These are phyloP conservation scores for Meriones unguiculatus DNA, from an alignment of 2,113 vertebrate species.

Conservation along the genomic window DNA sequence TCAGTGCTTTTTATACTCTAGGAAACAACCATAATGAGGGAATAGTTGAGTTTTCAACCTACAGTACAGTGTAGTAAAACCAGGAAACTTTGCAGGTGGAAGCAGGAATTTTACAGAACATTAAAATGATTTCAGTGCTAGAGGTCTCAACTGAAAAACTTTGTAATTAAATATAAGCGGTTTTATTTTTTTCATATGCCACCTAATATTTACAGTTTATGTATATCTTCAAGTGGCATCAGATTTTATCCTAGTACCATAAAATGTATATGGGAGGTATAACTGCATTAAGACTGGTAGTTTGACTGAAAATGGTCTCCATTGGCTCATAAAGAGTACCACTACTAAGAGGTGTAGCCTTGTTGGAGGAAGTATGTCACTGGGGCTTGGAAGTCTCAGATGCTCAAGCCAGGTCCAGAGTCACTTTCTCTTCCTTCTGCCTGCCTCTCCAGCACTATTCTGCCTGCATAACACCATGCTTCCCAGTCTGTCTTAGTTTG, in stretches of 20 bases:
- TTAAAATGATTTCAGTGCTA: slow-evolving; percentile 44
- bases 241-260: slow-evolving; percentile 1
- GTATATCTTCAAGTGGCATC: background rate
- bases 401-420: background rate
- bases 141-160: slow-evolving; percentile 57
- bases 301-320: background rate
- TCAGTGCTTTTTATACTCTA: slow-evolving; percentile 20
- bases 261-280: background rate
- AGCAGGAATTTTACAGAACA: slow-evolving; percentile 59
- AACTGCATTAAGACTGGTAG: background rate
- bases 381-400: background rate
- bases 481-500: background rate
- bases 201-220: slow-evolving; percentile 30
- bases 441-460: background rate
- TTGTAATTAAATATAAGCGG: slow-evolving; percentile 41
- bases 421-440: background rate
- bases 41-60: slow-evolving; percentile 51
- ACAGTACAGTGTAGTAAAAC: slow-evolving; percentile 55
- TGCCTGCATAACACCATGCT: background rate
- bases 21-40: slow-evolving; percentile 50
- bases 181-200: background rate
- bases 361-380: background rate
- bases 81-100: slow-evolving; percentile 51
- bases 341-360: background rate
- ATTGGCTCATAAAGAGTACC: background rate